These are phyloP conservation scores for Plumapathes pennacea DNA, from an alignment of 92 coral and sea anemone genomes.

Conservation along the genomic window DNA sequence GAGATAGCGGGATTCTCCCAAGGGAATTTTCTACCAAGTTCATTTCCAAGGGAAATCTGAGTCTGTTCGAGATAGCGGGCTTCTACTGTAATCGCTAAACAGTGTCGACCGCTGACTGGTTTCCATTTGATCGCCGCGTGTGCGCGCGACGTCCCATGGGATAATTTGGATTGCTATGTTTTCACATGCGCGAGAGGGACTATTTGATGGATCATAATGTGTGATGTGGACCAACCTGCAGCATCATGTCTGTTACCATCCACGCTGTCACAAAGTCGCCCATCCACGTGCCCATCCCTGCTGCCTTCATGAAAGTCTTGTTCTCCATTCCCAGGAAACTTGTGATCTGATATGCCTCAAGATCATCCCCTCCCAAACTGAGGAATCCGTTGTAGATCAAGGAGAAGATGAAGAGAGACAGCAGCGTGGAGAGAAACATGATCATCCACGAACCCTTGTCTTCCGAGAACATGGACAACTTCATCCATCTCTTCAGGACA, in stretches of 20 bases:
- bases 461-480: constrained; percentile 72
- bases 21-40: too few relatives aligned
- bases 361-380: constrained; percentile 57
- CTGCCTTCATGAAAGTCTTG: constrained; percentile 95
- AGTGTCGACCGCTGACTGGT: too few relatives aligned
- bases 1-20: too few relatives aligned
- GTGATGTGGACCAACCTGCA: too few relatives aligned
- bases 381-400: constrained; percentile 86
- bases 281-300: constrained; percentile 97
- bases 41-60: too few relatives aligned
- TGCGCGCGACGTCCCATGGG: too few relatives aligned
- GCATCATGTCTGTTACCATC: constrained; percentile 99
- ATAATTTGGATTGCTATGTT: too few relatives aligned
- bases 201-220: not conserved
- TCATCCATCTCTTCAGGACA: constrained; percentile 55
- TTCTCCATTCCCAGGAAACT: constrained; percentile 73
- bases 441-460: constrained; percentile 98
- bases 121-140: too few relatives aligned
- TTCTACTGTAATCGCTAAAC: too few relatives aligned
- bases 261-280: constrained; percentile 99
- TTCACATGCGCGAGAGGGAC: too few relatives aligned
- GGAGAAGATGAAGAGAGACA: constrained; percentile 81
- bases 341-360: constrained; percentile 65
- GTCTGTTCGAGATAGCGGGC: too few relatives aligned
- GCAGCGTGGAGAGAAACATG: constrained; percentile 82